A percentile compares a stretch with the other conserved stretches of the same genome.
These are phyloP conservation scores for Sminthopsis crassicaudata DNA, from an alignment of 2,113 vertebrate genomes.

Conservation along the genomic window DNA sequence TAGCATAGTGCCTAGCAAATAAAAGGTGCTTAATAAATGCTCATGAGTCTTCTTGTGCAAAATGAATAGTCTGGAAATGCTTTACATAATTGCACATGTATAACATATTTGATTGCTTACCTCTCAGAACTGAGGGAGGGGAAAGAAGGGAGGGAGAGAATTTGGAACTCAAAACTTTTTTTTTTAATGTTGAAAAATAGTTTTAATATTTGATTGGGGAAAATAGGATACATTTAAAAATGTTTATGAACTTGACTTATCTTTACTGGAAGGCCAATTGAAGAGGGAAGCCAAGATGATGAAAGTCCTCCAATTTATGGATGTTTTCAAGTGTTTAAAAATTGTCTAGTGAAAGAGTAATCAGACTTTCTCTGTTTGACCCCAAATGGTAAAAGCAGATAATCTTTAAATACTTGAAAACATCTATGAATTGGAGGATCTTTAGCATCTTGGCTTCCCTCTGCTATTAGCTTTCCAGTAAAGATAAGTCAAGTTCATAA, in stretches of 20 bases:
- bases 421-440: neutral
- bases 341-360: neutral
- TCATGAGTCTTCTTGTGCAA: neutral
- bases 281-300: neutral
- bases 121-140: neutral
- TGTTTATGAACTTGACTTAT: neutral
- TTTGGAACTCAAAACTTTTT: neutral
- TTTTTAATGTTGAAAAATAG: no score
- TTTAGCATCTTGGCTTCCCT: neutral
- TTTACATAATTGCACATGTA: neutral
- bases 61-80: neutral
- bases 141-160: neutral
- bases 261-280: neutral
- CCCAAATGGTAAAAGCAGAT: neutral
- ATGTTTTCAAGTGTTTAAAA: neutral
- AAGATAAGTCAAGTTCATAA: neutral
- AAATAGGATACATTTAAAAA: neutral
- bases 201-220: no score
- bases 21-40: neutral
- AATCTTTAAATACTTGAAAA: neutral
- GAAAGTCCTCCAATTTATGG: neutral
- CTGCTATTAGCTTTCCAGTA: neutral
- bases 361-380: neutral
- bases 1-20: neutral
- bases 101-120: neutral